These are phyloP conservation scores for Otolemur crassicaudatus DNA, from an alignment of 2,797 vertebrate species.

Conservation along the genomic window DNA sequence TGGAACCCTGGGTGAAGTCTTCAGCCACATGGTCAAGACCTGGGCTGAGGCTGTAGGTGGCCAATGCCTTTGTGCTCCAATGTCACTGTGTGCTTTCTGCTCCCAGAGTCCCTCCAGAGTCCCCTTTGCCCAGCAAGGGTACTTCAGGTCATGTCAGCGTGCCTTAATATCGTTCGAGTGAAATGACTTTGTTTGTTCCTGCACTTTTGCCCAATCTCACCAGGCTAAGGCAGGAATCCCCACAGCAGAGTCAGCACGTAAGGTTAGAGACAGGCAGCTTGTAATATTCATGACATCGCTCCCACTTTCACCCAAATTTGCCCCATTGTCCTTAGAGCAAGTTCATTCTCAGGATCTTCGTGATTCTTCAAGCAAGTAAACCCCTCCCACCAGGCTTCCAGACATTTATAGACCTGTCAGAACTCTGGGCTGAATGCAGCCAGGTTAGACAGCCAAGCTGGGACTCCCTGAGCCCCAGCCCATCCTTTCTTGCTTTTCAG, in stretches of 20 bases:
- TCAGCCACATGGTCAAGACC: neutral
- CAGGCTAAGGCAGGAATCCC: neutral
- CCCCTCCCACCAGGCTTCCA: neutral
- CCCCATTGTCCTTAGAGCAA: neutral
- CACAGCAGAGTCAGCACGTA: neutral
- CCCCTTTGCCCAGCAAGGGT: neutral
- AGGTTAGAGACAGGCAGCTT: neutral
- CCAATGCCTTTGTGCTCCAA: neutral
- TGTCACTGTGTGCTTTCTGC: neutral
- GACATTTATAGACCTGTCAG: neutral
- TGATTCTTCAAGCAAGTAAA: neutral
- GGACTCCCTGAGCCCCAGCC: no score
- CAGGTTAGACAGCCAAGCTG: neutral
- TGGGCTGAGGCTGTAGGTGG: neutral
- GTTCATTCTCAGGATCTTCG: neutral
- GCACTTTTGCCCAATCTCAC: neutral
- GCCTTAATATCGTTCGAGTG: constrained; percentile 26
- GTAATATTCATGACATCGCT: neutral
- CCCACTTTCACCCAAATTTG: neutral
- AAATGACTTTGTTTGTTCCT: neutral
- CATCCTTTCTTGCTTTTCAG: neutral
- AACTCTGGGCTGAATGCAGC: neutral
- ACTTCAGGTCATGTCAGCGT: neutral
- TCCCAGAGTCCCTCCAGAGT: neutral
- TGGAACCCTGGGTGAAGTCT: neutral